phyloP scores from a whole-genome alignment of 2,113 vertebrate species.

The Azemiops feae region DNA sequence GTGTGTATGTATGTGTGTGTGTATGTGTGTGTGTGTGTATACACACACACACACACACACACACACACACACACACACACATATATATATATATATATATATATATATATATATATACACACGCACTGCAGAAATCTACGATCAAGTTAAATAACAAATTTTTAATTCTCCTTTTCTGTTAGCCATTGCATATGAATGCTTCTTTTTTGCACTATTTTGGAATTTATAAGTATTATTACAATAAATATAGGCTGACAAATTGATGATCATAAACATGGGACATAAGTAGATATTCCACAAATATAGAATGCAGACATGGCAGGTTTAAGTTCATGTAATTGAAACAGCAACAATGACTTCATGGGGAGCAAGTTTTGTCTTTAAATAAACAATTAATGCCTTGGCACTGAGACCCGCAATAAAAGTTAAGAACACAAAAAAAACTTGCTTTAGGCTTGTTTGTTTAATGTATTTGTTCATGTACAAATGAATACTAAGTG shows the following conservation, averaged over 20 bases:
- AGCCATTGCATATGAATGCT: neutral
- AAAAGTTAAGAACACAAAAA: conserved; percentile 31
- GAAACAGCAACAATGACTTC: conserved; percentile 15
- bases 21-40: too few species aligned
- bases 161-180: neutral
- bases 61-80: too few species aligned
- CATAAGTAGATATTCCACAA: conserved; percentile 14
- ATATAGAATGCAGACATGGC: neutral
- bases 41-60: too few species aligned
- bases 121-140: neutral
- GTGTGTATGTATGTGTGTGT: neutral
- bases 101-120: neutral
- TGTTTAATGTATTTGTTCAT: neutral
- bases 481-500: conserved; percentile 7
- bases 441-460: conserved; percentile 14
- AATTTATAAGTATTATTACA: conserved; percentile 13
- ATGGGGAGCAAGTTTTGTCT: neutral
- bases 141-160: neutral
- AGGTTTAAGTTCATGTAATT: neutral
- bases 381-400: conserved; percentile 3
- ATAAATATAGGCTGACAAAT: conserved; percentile 28
- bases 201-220: conserved; percentile 7
- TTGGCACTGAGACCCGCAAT: neutral
- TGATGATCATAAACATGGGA: conserved; percentile 30
- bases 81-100: too few species aligned